Base-by-base conservation (phyloP, 2,797 vertebrate species). In the Lacerta bilineata region DNA sequence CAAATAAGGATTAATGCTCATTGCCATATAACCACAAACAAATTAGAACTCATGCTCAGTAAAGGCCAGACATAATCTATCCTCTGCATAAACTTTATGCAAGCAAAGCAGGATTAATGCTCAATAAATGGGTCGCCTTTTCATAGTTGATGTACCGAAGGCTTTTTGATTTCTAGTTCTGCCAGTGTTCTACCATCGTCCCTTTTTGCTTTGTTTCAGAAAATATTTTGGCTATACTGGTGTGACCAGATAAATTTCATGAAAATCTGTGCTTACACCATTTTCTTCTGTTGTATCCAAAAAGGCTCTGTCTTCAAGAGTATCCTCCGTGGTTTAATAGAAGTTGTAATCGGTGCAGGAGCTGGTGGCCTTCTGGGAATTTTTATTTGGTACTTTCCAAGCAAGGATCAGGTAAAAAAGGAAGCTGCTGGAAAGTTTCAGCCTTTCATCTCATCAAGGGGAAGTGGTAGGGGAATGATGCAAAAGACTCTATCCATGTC, bases 271-370 rank as follows among this genome's bases (percentile, higher is more conserved):
- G 15, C 25, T 84, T 93, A 39, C 94, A 69, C 3, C 5, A 0
- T 0, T 41, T 72, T 89, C 86, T 39, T 20, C 78, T 55, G 69
- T 8, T 92, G n/a, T 94, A 81, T 86, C 91, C 72, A 39, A 95
- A 79, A 88, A 99, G 99, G 98, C 33, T 98, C 98, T 29, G 97
- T 98, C 0, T 94, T 98, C 95, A 97, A 97, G 93, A 99, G 97
- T 43, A 91, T 98, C 75, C 94, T 99, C 80, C 97, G 96, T 86
- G 98, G 98, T 25, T 90, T 98, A 50, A 94, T 99, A 95, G 98
- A 98, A 96, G 98, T 99, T 89, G 94, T 96, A 27, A 96, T 98
- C 68, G 98, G 98, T 8, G 50, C 98, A 80, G 87, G 96, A 33
- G 91, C 97, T 1, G 98, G 98, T 4, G 93, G 95, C 23, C 8